Conservation (phyloP, 2,888 invertebrate species). For the Polydrusus pterygomalis region DNA sequence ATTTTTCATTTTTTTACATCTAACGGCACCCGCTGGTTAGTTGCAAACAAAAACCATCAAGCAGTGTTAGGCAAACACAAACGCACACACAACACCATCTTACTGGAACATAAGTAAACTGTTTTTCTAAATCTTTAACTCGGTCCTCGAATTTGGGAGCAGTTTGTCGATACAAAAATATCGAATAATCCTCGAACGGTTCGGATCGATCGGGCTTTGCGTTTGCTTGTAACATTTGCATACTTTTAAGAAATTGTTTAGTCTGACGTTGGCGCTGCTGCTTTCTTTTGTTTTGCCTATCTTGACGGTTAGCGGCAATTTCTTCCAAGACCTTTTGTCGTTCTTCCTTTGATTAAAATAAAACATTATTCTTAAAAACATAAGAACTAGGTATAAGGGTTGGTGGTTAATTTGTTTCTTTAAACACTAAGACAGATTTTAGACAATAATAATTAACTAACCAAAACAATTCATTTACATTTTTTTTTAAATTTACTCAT, state of each 20-base stretch:
- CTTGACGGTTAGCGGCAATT: conserved; percentile 80
- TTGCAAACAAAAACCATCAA: conserved; percentile 10
- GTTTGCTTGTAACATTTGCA: conserved; percentile 89
- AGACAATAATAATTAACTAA: no score
- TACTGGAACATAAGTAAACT: conserved; percentile 82
- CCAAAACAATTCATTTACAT: no score
- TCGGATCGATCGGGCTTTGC: conserved; percentile 78
- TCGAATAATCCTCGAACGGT: conserved; percentile 88
- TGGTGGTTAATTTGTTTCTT: no score
- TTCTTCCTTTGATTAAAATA: conserved; percentile 77
- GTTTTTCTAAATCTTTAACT: conserved; percentile 86
- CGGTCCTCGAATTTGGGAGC: conserved; percentile 90
- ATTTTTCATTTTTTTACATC: no score
- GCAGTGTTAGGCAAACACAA: conserved; percentile 11
- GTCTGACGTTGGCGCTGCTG: conserved; percentile 85
- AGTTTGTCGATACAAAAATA: conserved; percentile 89
- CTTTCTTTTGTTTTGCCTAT: conserved; percentile 78
- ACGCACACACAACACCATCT: conserved; percentile 67
- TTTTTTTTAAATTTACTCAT: no score
- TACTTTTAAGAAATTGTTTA: conserved; percentile 88
- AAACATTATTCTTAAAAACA: conserved; percentile 7
- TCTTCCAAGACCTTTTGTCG: conserved; percentile 84
- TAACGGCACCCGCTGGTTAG: conserved; percentile 6
- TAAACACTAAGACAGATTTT: no score
- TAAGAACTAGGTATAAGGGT: not conserved